phyloP scores from a whole-genome alignment of 2,113 vertebrate genomes.

The Bungarus multicinctus region DNA sequence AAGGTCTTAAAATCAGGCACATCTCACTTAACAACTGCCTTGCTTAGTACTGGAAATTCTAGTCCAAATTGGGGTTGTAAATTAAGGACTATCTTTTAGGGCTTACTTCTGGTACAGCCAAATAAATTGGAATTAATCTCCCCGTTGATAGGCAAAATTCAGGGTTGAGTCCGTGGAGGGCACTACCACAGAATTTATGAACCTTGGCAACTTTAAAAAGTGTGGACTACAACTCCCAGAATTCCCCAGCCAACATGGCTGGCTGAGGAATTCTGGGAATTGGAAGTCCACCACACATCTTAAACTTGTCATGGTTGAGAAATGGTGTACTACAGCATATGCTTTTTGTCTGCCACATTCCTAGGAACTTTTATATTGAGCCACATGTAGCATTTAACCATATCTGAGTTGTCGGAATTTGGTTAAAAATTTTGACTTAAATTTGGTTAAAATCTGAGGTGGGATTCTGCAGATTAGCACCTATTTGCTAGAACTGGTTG shows the following conservation, averaged over 20 bases:
- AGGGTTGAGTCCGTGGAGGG: not conserved
- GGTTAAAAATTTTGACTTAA: not conserved
- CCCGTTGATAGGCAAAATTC: not conserved
- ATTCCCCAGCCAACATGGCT: too few species aligned
- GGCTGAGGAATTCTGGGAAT: too few species aligned
- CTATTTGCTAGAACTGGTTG: too few species aligned
- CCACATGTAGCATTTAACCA: not conserved
- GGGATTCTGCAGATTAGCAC: too few species aligned
- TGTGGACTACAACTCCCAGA: too few species aligned
- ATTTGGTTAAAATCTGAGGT: too few species aligned
- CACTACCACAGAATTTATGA: too few species aligned
- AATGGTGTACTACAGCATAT: not conserved
- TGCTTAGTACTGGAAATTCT: not conserved
- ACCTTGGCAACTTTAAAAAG: too few species aligned
- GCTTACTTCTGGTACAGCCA: not conserved
- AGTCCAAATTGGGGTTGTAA: not conserved
- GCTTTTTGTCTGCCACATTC: not conserved
- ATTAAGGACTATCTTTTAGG: not conserved
- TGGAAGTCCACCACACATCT: too few species aligned
- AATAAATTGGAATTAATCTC: not conserved
- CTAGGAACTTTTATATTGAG: not conserved
- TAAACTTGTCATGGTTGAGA: too few species aligned
- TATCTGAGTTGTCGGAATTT: not conserved
- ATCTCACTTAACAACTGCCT: not conserved
- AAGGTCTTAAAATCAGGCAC: not conserved